phyloP scores from a whole-genome alignment of 1,140 invertebrate species.

The Drosophila murphyi region DNA sequence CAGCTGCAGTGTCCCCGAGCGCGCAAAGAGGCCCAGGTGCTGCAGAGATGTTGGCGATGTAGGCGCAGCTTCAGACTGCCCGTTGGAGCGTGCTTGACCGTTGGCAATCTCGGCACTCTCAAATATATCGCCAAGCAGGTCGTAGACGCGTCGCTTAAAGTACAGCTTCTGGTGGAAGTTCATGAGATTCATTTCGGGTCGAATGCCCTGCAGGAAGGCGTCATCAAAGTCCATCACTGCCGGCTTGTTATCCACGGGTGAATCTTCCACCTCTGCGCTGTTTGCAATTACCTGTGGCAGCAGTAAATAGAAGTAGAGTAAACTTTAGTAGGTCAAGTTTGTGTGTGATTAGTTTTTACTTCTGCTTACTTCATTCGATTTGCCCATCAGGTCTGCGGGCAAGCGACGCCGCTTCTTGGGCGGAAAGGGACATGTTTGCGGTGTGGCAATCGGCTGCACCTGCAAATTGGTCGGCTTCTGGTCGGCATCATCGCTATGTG shows the following conservation, averaged over 20 bases:
- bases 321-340: background rate
- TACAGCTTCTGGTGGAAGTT: slow-evolving; percentile 70
- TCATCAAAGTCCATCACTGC: slow-evolving; percentile 58
- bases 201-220: slow-evolving; percentile 70
- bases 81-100: slow-evolving; percentile 7
- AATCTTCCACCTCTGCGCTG: background rate
- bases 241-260: background rate
- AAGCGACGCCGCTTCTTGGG: slow-evolving; percentile 43
- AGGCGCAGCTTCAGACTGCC: slow-evolving; percentile 1
- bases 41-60: slow-evolving; percentile 18
- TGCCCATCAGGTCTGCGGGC: background rate
- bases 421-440: slow-evolving; percentile 30
- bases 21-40: slow-evolving; percentile 23
- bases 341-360: background rate
- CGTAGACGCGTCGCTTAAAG: slow-evolving; percentile 77
- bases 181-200: slow-evolving; percentile 75
- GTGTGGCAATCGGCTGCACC: background rate
- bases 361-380: slow-evolving; percentile 21
- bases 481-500: slow-evolving; percentile 40
- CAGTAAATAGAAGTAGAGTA: background rate
- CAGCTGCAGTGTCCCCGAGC: slow-evolving; percentile 39
- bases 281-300: background rate
- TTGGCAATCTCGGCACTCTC: background rate
- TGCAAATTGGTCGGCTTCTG: slow-evolving; percentile 12
- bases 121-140: slow-evolving; percentile 70